These are phyloP conservation scores for Onychomys arenicola DNA, from an alignment of 2,797 vertebrate species.

Conservation along the genomic window DNA sequence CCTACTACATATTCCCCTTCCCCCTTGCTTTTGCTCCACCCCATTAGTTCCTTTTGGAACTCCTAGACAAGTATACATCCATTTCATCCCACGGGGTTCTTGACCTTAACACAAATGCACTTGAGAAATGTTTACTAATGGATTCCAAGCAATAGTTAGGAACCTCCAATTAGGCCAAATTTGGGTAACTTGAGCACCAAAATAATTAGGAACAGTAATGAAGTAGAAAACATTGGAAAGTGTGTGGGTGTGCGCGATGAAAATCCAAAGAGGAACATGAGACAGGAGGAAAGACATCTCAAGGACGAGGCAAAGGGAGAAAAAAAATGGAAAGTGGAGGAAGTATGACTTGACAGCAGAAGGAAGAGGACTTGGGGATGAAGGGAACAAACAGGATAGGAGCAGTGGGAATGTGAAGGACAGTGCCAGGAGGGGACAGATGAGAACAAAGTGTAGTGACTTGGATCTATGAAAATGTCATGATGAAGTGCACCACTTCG, in stretches of 20 bases:
- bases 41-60: background rate
- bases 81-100: background rate
- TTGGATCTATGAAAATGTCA: background rate
- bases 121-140: constrained; percentile 36
- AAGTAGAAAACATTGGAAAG: constrained; percentile 26
- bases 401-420: background rate
- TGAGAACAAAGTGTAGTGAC: background rate
- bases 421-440: background rate
- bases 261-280: background rate
- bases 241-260: background rate
- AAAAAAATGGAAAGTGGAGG: background rate
- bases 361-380: background rate
- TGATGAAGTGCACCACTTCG: background rate
- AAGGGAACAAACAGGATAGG: background rate
- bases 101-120: background rate
- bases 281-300: background rate
- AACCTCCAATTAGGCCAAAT: constrained; percentile 14
- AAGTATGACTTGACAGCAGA: background rate
- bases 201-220: constrained; percentile 37
- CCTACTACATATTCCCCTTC: background rate
- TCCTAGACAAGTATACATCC: background rate
- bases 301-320: background rate
- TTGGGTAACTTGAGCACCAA: constrained; percentile 1
- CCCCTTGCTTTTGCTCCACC: background rate
- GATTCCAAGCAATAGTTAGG: constrained; percentile 35